phyloP scores from a whole-genome alignment of 2,113 vertebrate genomes.

The Perca schrenkii region DNA sequence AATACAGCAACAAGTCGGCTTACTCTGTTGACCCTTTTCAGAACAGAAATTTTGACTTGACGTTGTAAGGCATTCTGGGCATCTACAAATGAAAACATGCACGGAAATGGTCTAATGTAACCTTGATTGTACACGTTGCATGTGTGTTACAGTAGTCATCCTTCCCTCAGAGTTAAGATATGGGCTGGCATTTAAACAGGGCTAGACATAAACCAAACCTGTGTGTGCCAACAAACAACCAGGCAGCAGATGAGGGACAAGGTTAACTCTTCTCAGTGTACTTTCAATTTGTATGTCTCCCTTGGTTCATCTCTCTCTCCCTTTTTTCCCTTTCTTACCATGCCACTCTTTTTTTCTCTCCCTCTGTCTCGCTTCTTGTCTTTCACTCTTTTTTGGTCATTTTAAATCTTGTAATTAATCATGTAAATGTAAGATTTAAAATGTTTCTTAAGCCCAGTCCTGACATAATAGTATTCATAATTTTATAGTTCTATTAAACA shows the following conservation, averaged over 20 bases:
- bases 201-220: slow-evolving; percentile 50
- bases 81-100: neutral
- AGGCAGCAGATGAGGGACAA: slow-evolving; percentile 19
- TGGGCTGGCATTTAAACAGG: slow-evolving; percentile 62
- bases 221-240: slow-evolving; percentile 72
- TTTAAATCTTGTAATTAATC: neutral
- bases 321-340: too few relatives aligned
- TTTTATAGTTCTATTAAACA: neutral
- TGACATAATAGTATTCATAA: neutral
- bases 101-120: neutral
- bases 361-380: neutral
- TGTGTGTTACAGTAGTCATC: slow-evolving; percentile 61
- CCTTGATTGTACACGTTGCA: slow-evolving; percentile 5
- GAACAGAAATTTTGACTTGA: neutral
- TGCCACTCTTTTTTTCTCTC: neutral
- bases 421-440: neutral
- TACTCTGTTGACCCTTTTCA: neutral
- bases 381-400: neutral
- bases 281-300: slow-evolving; percentile 8
- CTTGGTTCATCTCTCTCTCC: too few relatives aligned
- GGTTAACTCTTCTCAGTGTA: neutral
- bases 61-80: neutral
- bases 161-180: slow-evolving; percentile 44
- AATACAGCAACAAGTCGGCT: neutral
- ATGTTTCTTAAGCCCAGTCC: neutral